Evolutionary conservation across 2,888 invertebrate genomes (phyloP).

Genomic region (Sclerodermus sp.): DNA sequence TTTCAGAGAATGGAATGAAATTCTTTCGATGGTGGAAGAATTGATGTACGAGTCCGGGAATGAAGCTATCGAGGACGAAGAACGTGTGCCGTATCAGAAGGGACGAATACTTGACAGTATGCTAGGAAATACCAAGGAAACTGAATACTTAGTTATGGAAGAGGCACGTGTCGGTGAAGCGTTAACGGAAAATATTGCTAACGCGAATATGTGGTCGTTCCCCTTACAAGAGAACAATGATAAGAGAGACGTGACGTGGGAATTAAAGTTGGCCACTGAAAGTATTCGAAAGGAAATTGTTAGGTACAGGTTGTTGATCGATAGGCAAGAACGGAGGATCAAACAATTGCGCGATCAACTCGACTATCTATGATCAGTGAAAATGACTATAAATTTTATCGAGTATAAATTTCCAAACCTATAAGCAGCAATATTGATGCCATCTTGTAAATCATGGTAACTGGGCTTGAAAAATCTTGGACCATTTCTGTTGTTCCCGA

Average conservation of each 20-base stretch:
- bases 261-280: constrained; percentile 26
- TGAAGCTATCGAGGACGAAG: constrained; percentile 10
- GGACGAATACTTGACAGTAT: constrained; percentile 20
- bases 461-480: constrained; percentile 84
- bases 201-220: constrained; percentile 26
- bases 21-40: constrained; percentile 29
- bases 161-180: constrained; percentile 26
- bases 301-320: constrained; percentile 20
- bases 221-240: constrained; percentile 14
- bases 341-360: constrained; percentile 16
- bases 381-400: neutral
- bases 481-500: constrained; percentile 90
- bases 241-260: constrained; percentile 25
- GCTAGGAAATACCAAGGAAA: constrained; percentile 28
- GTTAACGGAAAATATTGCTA: constrained; percentile 23
- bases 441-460: constrained; percentile 77
- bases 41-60: constrained; percentile 28
- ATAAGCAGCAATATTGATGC: constrained; percentile 80
- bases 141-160: constrained; percentile 25
- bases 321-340: constrained; percentile 26
- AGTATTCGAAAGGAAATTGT: constrained; percentile 23
- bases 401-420: constrained; percentile 52
- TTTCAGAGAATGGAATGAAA: constrained; percentile 31
- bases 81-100: constrained; percentile 14
- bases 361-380: constrained; percentile 10